These are phyloP conservation scores for Anoura caudifer DNA, from an alignment of 2,113 vertebrate genomes.

Conservation along the genomic window DNA sequence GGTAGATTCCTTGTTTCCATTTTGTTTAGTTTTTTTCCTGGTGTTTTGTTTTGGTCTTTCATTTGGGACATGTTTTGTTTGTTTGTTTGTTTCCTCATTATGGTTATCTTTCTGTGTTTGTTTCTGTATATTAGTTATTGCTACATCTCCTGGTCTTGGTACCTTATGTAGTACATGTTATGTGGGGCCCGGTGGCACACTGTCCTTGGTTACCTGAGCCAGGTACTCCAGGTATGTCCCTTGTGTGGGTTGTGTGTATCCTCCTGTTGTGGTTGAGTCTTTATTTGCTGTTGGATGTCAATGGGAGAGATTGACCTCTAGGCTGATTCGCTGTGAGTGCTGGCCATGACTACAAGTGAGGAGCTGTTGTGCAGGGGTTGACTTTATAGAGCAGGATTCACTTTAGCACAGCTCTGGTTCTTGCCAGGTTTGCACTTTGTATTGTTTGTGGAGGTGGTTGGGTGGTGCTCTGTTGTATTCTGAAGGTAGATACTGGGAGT, in stretches of 20 bases:
- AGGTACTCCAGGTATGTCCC: not conserved
- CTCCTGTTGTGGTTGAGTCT: not conserved
- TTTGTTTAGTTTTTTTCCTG: not conserved
- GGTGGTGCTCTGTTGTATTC: not conserved
- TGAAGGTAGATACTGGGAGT: not conserved
- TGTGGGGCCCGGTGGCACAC: not conserved
- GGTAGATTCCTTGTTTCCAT: not conserved
- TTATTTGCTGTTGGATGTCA: not conserved
- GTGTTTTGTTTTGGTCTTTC: not conserved
- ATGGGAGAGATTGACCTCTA: not conserved
- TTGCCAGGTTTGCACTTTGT: not conserved
- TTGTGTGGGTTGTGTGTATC: not conserved
- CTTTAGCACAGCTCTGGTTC: not conserved
- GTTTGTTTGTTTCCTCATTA: not conserved
- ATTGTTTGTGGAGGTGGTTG: not conserved
- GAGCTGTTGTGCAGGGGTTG: not conserved
- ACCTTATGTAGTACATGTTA: not conserved
- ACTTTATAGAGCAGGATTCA: not conserved
- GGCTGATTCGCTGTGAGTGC: not conserved
- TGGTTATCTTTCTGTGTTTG: not conserved
- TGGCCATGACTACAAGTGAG: not conserved
- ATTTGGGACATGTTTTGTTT: not conserved
- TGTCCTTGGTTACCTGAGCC: not conserved
- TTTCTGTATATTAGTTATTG: not conserved
- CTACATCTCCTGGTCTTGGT: not conserved